These are phyloP conservation scores for Oxyruncus cristatus DNA, from an alignment of 2,113 vertebrate genomes.

Conservation along the genomic window DNA sequence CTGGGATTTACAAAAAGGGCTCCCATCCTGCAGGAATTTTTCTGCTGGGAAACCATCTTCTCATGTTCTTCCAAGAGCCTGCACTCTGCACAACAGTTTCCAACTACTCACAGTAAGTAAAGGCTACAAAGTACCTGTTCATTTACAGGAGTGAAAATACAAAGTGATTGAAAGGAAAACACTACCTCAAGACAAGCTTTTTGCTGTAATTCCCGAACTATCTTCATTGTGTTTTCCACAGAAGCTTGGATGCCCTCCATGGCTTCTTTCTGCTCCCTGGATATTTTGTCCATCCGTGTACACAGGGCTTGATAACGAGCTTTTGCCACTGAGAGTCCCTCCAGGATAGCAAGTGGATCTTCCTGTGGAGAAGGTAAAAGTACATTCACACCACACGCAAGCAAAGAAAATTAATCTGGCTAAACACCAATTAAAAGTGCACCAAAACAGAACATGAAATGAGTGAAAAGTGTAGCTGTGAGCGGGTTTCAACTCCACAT, in stretches of 20 bases:
- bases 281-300: conserved; percentile 74
- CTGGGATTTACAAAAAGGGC: not conserved
- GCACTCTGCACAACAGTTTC: not conserved
- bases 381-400: not conserved
- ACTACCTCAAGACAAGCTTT: conserved; percentile 77
- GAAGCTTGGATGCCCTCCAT: conserved; percentile 77
- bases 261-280: conserved; percentile 76
- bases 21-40: not conserved
- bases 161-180: not conserved
- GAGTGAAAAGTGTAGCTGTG: not conserved
- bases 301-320: conserved; percentile 78
- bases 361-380: conserved; percentile 71
- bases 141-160: not conserved
- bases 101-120: rapidly evolving
- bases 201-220: conserved; percentile 75
- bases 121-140: not conserved
- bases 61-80: not conserved
- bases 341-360: conserved; percentile 80
- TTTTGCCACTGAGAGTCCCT: conserved; percentile 81
- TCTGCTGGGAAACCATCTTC: not conserved
- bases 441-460: not conserved
- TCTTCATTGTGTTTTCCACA: conserved; percentile 70
- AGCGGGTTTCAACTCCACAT: not conserved
- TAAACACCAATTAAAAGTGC: not conserved
- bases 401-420: not conserved